These are phyloP conservation scores for Vultur gryphus DNA, from an alignment of 2,797 vertebrate species.

Conservation along the genomic window DNA sequence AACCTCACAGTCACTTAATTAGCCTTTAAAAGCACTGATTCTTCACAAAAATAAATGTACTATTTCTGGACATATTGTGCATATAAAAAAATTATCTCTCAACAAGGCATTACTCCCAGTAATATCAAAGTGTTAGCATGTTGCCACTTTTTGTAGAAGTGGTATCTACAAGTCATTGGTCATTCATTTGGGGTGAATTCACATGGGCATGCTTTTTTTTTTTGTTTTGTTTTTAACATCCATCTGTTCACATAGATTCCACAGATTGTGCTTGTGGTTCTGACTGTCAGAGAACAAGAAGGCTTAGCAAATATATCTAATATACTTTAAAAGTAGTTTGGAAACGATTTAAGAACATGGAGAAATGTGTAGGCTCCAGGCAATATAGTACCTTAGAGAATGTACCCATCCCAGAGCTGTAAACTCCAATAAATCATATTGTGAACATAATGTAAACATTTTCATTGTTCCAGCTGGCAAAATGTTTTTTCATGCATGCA, in stretches of 20 bases:
- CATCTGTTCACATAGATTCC: slow-evolving; percentile 35
- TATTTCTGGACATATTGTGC: not conserved
- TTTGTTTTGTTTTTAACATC: not conserved
- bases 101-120: not conserved
- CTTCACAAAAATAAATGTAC: not conserved
- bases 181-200: not conserved
- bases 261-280: slow-evolving; percentile 30
- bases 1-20: not conserved
- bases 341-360: slow-evolving; percentile 43
- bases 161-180: not conserved
- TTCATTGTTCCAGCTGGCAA: slow-evolving; percentile 51
- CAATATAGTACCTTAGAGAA: slow-evolving; percentile 49
- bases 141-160: not conserved
- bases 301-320: slow-evolving; percentile 40
- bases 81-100: not conserved
- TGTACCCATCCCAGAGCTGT: slow-evolving; percentile 32
- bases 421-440: slow-evolving; percentile 60
- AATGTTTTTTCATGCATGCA: not conserved
- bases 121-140: not conserved
- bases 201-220: not conserved
- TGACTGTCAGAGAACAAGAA: slow-evolving; percentile 41
- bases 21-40: not conserved
- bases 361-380: slow-evolving; percentile 53
- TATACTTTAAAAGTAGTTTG: slow-evolving; percentile 38
- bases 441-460: slow-evolving; percentile 53